phyloP scores from a whole-genome alignment of 2,888 invertebrate species.

The Drosophila macrospina region DNA sequence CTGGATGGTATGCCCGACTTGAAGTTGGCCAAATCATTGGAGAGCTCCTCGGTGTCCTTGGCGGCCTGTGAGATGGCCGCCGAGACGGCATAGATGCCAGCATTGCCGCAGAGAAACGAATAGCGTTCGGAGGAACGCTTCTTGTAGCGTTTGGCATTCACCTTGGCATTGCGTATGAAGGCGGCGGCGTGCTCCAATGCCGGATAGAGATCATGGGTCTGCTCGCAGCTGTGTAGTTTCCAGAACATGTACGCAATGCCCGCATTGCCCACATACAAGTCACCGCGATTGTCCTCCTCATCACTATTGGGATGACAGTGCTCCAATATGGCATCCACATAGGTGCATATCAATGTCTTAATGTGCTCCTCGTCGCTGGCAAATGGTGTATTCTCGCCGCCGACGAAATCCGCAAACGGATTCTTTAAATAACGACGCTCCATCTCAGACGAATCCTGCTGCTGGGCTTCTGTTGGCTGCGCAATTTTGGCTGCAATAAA shows the following conservation, averaged over 20 bases:
- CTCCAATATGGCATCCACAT: slow-evolving; percentile 84
- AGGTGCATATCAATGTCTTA: slow-evolving; percentile 83
- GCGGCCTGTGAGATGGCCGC: slow-evolving; percentile 87
- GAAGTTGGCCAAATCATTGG: slow-evolving; percentile 83
- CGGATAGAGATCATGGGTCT: slow-evolving; percentile 84
- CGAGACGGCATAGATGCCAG: slow-evolving; percentile 91
- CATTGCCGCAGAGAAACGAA: slow-evolving; percentile 92
- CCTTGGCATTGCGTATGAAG: slow-evolving; percentile 88
- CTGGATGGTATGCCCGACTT: slow-evolving; percentile 85
- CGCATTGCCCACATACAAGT: slow-evolving; percentile 85
- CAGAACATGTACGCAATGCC: slow-evolving; percentile 92
- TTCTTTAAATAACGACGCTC: slow-evolving; percentile 84
- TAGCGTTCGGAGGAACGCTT: slow-evolving; percentile 87
- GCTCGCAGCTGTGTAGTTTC: slow-evolving; percentile 87
- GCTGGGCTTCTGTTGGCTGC: slow-evolving; percentile 6
- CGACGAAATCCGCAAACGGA: slow-evolving; percentile 82
- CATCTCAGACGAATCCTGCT: slow-evolving; percentile 60
- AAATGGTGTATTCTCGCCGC: slow-evolving; percentile 69
- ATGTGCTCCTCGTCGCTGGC: slow-evolving; percentile 82
- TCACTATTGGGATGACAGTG: slow-evolving; percentile 80
- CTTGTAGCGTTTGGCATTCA: slow-evolving; percentile 85
- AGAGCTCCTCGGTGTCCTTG: slow-evolving; percentile 85
- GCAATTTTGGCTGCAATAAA: slow-evolving; percentile 33
- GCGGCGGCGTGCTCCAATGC: slow-evolving; percentile 88
- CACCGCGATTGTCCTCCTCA: slow-evolving; percentile 83